phyloP scores from a whole-genome alignment of 2,797 vertebrate genomes.

The Microctenopoma lineatum region DNA sequence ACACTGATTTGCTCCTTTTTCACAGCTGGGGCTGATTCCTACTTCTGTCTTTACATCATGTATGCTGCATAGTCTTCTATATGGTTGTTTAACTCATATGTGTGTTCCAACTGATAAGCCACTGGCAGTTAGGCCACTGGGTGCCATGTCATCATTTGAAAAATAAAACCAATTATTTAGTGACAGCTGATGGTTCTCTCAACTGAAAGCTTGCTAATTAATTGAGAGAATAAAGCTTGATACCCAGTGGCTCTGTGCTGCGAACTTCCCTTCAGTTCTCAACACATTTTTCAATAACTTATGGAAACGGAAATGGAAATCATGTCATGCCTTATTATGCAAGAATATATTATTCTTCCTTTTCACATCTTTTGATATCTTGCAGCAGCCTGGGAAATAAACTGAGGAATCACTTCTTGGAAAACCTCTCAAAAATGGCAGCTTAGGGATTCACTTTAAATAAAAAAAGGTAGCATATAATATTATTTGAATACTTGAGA shows the following conservation, averaged over 20 bases:
- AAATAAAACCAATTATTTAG: conserved; percentile 42
- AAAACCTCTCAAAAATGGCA: conserved; percentile 44
- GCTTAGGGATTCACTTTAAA: conserved; percentile 47
- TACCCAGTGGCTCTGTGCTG: conserved; percentile 27
- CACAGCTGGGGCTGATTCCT: neutral
- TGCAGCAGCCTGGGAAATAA: conserved; percentile 59
- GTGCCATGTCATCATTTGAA: conserved; percentile 19
- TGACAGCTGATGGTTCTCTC: conserved; percentile 35
- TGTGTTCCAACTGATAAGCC: conserved; percentile 20
- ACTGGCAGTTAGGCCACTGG: conserved; percentile 5
- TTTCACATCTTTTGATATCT: conserved; percentile 47
- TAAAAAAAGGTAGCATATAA: conserved; percentile 41
- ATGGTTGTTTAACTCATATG: conserved; percentile 1
- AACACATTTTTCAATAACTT: conserved; percentile 57
- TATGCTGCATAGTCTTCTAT: conserved; percentile 7
- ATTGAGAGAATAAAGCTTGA: conserved; percentile 38
- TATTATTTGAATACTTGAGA: conserved; percentile 59
- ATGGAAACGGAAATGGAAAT: conserved; percentile 55
- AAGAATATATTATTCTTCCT: conserved; percentile 44
- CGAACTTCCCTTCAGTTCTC: conserved; percentile 36
- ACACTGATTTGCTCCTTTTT: neutral
- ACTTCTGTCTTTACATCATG: neutral
- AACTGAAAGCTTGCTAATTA: conserved; percentile 54
- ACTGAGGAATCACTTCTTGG: conserved; percentile 37
- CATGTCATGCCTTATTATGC: conserved; percentile 41